These are phyloP conservation scores for Octomys mimax DNA, from an alignment of 2,797 vertebrate species.

Conservation along the genomic window DNA sequence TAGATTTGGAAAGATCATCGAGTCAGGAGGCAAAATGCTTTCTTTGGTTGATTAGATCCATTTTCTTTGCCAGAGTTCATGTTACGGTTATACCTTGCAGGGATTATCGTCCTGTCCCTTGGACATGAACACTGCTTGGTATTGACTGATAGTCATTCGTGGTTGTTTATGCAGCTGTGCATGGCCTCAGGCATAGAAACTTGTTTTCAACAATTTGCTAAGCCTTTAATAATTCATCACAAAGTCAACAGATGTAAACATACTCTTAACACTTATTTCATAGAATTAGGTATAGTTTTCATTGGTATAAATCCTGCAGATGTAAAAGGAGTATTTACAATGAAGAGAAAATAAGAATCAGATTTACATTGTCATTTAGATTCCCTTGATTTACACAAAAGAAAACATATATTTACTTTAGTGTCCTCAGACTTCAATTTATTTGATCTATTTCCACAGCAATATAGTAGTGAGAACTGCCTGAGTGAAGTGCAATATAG, in stretches of 20 bases:
- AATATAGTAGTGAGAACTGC: neutral
- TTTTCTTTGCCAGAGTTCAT: constrained; percentile 35
- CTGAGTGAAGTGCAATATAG: no score
- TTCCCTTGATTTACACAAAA: constrained; percentile 82
- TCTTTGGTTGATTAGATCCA: constrained; percentile 39
- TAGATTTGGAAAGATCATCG: neutral
- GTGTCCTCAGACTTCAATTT: constrained; percentile 72
- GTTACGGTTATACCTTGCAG: constrained; percentile 6
- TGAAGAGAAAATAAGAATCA: constrained; percentile 33
- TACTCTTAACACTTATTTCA: constrained; percentile 66
- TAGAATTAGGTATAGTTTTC: constrained; percentile 64
- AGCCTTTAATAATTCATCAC: constrained; percentile 80
- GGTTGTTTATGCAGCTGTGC: neutral
- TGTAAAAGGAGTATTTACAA: constrained; percentile 62
- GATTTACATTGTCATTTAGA: constrained; percentile 73
- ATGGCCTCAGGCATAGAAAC: neutral
- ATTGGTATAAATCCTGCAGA: constrained; percentile 64
- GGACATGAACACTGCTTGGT: neutral
- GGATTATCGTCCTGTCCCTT: constrained; percentile 42
- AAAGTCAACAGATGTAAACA: constrained; percentile 71
- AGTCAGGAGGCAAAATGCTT: constrained; percentile 61
- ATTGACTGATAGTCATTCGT: neutral
- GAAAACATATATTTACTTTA: constrained; percentile 83
- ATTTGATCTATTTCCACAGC: constrained; percentile 66
- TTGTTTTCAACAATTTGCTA: constrained; percentile 55